A percentile compares a stretch with the other conserved stretches of the same genome.
Conservation (phyloP, 35 echinoderm and acorn worm species). For the Heliocidaris tuberculata region DNA sequence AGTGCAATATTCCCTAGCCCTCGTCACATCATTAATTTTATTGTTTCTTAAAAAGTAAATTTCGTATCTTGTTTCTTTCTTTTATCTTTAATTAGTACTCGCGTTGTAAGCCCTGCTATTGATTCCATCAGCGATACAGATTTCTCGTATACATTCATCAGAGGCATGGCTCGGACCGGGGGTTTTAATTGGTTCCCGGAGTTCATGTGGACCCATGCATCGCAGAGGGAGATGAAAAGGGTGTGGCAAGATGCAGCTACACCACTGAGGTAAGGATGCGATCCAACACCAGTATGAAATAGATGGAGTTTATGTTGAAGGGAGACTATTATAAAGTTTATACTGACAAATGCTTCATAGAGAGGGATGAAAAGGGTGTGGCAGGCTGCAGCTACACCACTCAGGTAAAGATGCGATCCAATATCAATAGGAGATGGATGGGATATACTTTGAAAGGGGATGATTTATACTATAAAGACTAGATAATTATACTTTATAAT, state of each 20-base stretch:
- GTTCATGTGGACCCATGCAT: slow-evolving; percentile 75
- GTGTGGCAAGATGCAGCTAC: slow-evolving; percentile 58
- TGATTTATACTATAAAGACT: no score
- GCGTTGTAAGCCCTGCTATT: slow-evolving; percentile 76
- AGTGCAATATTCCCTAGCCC: no score
- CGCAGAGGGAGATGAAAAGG: slow-evolving; percentile 55
- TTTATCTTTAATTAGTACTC: slow-evolving; percentile 46
- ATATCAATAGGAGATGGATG: not conserved
- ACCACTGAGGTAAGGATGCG: slow-evolving; percentile 66
- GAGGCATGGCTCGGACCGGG: slow-evolving; percentile 61
- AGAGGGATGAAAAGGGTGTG: slow-evolving; percentile 48
- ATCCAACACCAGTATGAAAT: not conserved
- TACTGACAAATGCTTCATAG: slow-evolving; percentile 56
- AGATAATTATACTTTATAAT: no score
- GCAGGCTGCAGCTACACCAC: slow-evolving; percentile 44
- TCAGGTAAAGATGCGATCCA: slow-evolving; percentile 53
- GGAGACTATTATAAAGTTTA: slow-evolving; percentile 46
- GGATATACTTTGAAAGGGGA: no score
- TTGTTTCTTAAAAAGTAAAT: not conserved
- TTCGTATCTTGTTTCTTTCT: not conserved
- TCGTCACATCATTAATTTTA: not conserved
- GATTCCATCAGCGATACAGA: slow-evolving; percentile 81
- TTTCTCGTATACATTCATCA: slow-evolving; percentile 64
- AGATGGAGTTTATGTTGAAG: not conserved
- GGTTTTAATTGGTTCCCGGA: slow-evolving; percentile 88